Evolutionary conservation across 2,797 vertebrate genomes (phyloP), one percentile per base, ranked within the genome.

Genomic region (Decapterus maruadsi): DNA sequence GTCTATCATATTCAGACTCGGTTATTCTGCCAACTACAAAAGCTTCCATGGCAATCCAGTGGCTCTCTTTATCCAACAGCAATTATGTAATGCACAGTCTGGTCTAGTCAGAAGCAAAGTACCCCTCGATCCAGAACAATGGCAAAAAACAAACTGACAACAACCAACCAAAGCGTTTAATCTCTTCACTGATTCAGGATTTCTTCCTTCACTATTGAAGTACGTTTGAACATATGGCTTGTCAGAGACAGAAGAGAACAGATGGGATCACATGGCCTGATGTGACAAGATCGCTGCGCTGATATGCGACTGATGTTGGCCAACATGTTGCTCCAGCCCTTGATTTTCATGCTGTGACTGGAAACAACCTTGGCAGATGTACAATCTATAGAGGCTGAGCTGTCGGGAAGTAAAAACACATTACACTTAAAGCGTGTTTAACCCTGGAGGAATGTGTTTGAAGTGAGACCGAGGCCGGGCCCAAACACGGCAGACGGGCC

Each of bases 341-440:
- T 0, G 7, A 36, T 40, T 36, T 12, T 72, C 20, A 14, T 40
- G 40, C 29, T 66, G 45, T 22, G 31, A 34, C 19, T 51, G 2
- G 50, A 46, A 73, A 59, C 60, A 64, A 70, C 74, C 68, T 72
- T 59, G 62, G 63, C 68, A 29, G 43, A 19, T 34, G 2, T 2
- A 2, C 3, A 22, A 46, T 69, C 62, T 59, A 17, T 40, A 20
- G 69, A 14, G 70, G 29, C 78, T 50, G 66, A 43, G n/a, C 14
- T 59, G 72, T 26, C 43, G 64, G 69, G 29, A 71, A 55, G 66
- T 69, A 71, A 77, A 82, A 81, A 78, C 45, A 69, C 54, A 66
- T 75, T 13, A 54, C 60, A 60, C 51, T 46, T 38, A 17, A 70
- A 69, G 22, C 57, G 7, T 51, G 65, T 60, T 73, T 29, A 60